Evolutionary conservation across 2,113 vertebrate species (phyloP).

Genomic region (Azemiops feae): DNA sequence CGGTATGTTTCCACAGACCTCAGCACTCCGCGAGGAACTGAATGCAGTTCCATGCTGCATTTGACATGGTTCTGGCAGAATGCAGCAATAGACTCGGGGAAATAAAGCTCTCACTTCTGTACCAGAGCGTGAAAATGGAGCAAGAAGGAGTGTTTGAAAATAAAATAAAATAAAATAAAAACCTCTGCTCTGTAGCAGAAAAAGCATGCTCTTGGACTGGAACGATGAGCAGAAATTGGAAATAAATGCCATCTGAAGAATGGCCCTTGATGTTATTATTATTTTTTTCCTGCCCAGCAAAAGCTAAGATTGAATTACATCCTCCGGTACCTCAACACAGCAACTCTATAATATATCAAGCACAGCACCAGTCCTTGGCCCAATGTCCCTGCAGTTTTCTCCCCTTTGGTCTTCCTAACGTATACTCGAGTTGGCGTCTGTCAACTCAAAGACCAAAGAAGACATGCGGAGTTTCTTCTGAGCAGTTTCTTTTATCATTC

Average conservation of each 20-base stretch:
- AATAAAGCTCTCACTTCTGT: background rate
- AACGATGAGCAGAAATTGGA: background rate
- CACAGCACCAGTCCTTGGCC: background rate
- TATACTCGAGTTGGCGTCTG: background rate
- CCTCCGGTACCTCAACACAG: background rate
- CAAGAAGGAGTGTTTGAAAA: background rate
- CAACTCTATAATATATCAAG: background rate
- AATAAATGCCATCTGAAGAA: background rate
- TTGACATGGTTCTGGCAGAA: background rate
- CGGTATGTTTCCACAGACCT: background rate
- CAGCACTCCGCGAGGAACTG: background rate
- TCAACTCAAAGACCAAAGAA: background rate
- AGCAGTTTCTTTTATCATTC: background rate
- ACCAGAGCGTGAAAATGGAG: background rate
- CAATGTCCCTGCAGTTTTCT: background rate
- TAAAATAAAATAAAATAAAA: background rate
- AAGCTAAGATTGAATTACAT: background rate
- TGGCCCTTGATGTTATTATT: background rate
- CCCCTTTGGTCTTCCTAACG: background rate
- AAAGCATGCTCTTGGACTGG: background rate
- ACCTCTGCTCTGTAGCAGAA: background rate
- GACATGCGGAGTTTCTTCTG: background rate
- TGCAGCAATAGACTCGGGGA: background rate
- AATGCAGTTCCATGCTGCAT: background rate
- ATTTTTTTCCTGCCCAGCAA: background rate